Base-by-base conservation (phyloP, 2,113 vertebrate genomes). In the Lagopus leucura region DNA sequence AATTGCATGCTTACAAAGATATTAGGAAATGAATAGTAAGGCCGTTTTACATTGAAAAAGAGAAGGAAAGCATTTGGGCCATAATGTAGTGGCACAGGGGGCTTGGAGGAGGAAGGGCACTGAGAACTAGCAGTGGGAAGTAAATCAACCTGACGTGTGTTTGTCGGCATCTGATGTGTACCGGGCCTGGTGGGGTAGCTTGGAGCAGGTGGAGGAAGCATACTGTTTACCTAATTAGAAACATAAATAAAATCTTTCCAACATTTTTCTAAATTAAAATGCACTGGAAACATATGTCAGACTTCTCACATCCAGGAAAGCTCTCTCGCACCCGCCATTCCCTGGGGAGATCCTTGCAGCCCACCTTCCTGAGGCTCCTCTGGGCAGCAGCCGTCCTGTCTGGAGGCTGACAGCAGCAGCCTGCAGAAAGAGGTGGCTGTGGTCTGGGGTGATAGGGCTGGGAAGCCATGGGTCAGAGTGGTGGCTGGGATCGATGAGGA, bases 211-310 rank as follows among this genome's bases (percentile, higher is more conserved):
- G 94, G 92, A 86, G 69, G 93, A 57, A 95, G 80, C 93, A 96
- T 95, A 96, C 80, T 96, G 93, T 97, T 96, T 96, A 95, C 85
- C 69, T 95, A 86, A 92, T 95, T 95, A 94, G 94, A 94, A 95
- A 88, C 93, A 93, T 94, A 92, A 96, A 96, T 95, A 97, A 83
- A 97, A 92, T 94, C 88, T 86, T 92, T 86, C 88, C 85, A 94
- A 83, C 73, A 3, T 95, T 93, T 90, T 93, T 84, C 76, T 86
- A 43, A 90, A 91, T 91, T 83, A 86, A 94, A 94, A 92, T 90
- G 48, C 69, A 32, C 81, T 90, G 81, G 82, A 97, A 94, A 70
- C 88, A 93, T 96, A 95, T 96, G 91, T 88, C 90, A 88, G 79
- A 75, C 43, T 94, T 97, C 73, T 88, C 86, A 72, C 82, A 92